phyloP scores from a whole-genome alignment of 2,888 invertebrate genomes.

The Hermodice carunculata region DNA sequence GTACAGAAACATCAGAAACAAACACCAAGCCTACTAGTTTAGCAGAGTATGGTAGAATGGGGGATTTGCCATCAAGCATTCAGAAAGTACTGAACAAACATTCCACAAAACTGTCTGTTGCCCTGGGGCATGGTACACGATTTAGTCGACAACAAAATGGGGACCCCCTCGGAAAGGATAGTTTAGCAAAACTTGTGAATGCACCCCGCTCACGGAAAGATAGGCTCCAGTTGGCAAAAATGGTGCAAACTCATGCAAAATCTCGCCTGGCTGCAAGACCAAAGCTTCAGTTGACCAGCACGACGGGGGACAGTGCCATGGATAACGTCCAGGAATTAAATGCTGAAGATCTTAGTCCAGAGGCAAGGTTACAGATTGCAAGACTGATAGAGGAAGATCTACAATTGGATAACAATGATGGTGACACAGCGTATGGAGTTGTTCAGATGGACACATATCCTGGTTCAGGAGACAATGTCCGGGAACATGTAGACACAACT shows the following conservation, averaged over 20 bases:
- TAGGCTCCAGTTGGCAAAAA: slow-evolving; percentile 47
- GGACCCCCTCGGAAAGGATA: not conserved
- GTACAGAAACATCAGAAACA: too few relatives aligned
- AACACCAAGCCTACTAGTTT: too few relatives aligned
- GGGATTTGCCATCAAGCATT: too few relatives aligned
- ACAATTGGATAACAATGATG: not conserved
- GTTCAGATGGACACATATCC: too few relatives aligned
- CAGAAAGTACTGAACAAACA: too few relatives aligned
- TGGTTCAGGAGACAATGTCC: too few relatives aligned
- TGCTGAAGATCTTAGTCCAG: slow-evolving; percentile 48
- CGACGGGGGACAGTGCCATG: not conserved
- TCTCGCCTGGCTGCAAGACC: not conserved
- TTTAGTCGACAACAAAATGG: too few relatives aligned
- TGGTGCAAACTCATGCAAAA: slow-evolving; percentile 40
- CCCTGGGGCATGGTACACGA: too few relatives aligned
- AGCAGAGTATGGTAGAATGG: too few relatives aligned
- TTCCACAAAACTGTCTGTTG: too few relatives aligned
- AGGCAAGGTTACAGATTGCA: slow-evolving; percentile 52
- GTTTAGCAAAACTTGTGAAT: slow-evolving; percentile 52
- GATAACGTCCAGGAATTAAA: slow-evolving; percentile 31
- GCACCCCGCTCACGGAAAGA: slow-evolving; percentile 56
- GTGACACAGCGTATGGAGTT: too few relatives aligned
- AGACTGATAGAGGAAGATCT: slow-evolving; percentile 50
- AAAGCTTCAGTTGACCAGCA: not conserved
- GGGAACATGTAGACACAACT: too few relatives aligned